Evolutionary conservation across 2,888 invertebrate genomes (phyloP), one percentile per base, ranked within the genome.

Genomic region (Phyllotreta striolata): DNA sequence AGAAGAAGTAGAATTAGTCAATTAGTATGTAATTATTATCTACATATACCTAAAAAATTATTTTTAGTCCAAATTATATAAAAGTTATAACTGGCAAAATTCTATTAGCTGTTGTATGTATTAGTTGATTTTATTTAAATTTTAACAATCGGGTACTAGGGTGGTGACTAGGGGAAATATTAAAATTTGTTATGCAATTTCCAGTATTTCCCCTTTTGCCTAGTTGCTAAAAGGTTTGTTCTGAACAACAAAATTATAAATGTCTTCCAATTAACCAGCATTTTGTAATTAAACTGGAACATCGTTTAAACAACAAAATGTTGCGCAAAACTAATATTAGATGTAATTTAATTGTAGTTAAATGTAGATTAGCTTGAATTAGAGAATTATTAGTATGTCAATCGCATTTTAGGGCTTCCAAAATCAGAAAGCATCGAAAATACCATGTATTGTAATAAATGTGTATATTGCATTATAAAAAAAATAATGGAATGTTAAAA

Each of bases 181-280:
- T n/a, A 10, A 9, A 49, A 34, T 7, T 10, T 9, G 49, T 6
- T 49, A 38, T 34, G 10, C 8, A 43, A 37, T 56, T 44, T 35
- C n/a, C 40, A 24, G 8, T 55, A 41, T 40, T 40, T 9, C 24
- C 8, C 6, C 39, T 55, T 7, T 8, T 12, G 9, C 8, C 35
- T 52, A 41, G 13, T 10, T 9, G 13, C 12, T 41, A 40, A 13
- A n/a, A 40, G 13, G 44, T 39, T 35, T 64, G 34, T 34, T 44
- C 40, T 14, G n/a, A 57, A 43, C 69, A 68, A 66, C 70, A 70
- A 68, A 68, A 70, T 70, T 66, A 49, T n/a, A 35, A 66, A 60
- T 55, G 68, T 70, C 70, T 70, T 70, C 70, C 70, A 70, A 43
- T 35, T 51, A 40, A 40, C 54, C 43, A 41, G 13, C 38, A 60